Evolutionary conservation across 2,113 vertebrate genomes (phyloP), one percentile per base, ranked within the genome.

Genomic region (Rhynchopsitta pachyrhyncha): DNA sequence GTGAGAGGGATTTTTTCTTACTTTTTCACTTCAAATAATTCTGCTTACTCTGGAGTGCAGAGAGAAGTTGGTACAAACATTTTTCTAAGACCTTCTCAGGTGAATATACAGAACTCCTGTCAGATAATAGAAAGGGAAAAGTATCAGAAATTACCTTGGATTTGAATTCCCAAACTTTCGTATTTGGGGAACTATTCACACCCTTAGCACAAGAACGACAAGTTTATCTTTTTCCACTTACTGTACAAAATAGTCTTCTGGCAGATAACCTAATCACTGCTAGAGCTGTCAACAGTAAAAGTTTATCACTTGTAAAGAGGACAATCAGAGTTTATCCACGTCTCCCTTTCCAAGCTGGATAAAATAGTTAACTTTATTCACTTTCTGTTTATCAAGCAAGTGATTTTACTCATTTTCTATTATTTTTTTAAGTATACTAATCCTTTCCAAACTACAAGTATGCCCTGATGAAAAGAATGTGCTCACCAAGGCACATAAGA

Each of bases 71-170:
- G 28, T 69, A n/a, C 25, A 60, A 84, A 84, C 9, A 53, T 29
- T 52, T 55, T 44, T 29, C 33, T 27, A 64, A 60, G 20, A 46
- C 59, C 50, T 57, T 63, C 62, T 55, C 35, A 80, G 69, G 37
- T 23, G 47, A 33, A n/a, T 8, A 8, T 31, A 31, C 1, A 1
- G 41, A 50, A 55, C 46, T 39, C n/a, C 17, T 1, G 1, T 44
- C 37, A 46, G 49, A 8, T 64, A 85, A 63, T 49, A 50, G n/a
- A 44, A 75, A 10, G 29, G 25, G 44, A 39, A 29, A 50, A 39
- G 28, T 17, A 57, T n/a, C 14, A 39, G 42, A 80, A 76, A 50
- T 59, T 37, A 50, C 20, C 17, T 46, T 22, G 44, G 44, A 11
- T 78, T 66, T 1, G 2, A 82, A 82, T 24, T 17, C 63, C 12